Conservation (phyloP, 2,113 vertebrate genomes). For the Choloepus hoffmanni region DNA sequence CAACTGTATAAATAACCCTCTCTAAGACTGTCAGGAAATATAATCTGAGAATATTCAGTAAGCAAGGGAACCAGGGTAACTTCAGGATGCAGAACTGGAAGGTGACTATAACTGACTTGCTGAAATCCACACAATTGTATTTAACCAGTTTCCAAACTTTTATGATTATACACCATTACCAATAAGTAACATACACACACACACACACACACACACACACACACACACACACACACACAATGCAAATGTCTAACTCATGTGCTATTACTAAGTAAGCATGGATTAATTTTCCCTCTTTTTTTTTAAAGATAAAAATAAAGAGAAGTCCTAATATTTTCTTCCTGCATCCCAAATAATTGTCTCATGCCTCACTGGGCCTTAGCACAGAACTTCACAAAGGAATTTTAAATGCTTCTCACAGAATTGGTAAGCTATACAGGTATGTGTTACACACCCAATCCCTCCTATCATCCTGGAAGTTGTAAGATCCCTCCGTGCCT, state of each 20-base stretch:
- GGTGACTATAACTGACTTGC: not conserved
- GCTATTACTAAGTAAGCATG: slow-evolving; percentile 10
- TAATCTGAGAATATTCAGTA: not conserved
- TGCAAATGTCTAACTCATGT: not conserved
- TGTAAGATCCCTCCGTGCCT: not conserved
- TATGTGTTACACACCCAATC: not conserved
- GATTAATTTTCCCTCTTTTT: not conserved
- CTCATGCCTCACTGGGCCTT: not conserved
- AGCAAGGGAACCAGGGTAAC: not conserved
- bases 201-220: not conserved
- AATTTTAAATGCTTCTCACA: not conserved
- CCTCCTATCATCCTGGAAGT: not conserved
- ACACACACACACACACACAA: not conserved
- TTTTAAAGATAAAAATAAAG: slow-evolving; percentile 32
- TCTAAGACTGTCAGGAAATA: not conserved
- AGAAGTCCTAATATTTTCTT: slow-evolving; percentile 6
- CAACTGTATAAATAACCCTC: not conserved
- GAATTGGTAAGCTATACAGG: not conserved
- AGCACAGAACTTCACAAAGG: not conserved
- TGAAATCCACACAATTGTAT: not conserved
- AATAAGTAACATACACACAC: not conserved
- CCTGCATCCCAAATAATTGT: not conserved
- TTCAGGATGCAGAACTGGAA: not conserved
- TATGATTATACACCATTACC: not conserved
- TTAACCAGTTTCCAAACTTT: not conserved